Conservation (phyloP, 2,113 vertebrate species). For the Rattus rattus region DNA sequence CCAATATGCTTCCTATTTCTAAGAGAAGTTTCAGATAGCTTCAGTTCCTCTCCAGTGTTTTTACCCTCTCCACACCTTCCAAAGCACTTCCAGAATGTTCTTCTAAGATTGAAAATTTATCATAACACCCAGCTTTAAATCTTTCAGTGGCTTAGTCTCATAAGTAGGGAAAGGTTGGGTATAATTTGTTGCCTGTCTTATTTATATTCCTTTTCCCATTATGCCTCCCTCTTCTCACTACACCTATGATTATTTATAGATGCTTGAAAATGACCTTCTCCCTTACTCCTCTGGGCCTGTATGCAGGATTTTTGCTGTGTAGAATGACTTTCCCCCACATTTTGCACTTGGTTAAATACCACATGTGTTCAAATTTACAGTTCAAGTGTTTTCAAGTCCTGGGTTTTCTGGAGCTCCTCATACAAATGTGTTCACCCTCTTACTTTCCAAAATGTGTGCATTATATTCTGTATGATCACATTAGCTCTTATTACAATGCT, state of each 20-base stretch:
- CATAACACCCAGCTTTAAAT: slow-evolving; percentile 64
- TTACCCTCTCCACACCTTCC: not conserved
- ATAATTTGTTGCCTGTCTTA: slow-evolving; percentile 76
- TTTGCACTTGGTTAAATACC: slow-evolving; percentile 52
- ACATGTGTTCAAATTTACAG: not conserved
- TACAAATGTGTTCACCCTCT: not conserved
- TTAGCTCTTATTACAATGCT: not conserved
- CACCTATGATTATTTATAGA: slow-evolving; percentile 77
- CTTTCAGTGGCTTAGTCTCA: slow-evolving; percentile 51
- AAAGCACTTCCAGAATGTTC: slow-evolving; percentile 44
- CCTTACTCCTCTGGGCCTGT: slow-evolving; percentile 39
- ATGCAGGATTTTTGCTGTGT: not conserved
- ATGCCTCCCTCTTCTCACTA: slow-evolving; percentile 57
- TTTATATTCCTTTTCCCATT: slow-evolving; percentile 74
- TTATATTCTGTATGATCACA: no score
- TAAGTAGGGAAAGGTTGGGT: slow-evolving; percentile 63
- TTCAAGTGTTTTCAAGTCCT: not conserved
- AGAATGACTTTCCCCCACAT: slow-evolving; percentile 43
- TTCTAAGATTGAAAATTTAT: slow-evolving; percentile 66
- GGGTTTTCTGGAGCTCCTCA: not conserved
- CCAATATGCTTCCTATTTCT: not conserved
- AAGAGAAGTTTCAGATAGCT: not conserved
- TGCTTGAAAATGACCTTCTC: slow-evolving; percentile 73
- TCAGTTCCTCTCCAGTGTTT: not conserved
- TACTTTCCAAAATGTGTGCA: not conserved